Evolutionary conservation across 2,888 invertebrate species (phyloP).

Genomic region (Aphodius sticticus): DNA sequence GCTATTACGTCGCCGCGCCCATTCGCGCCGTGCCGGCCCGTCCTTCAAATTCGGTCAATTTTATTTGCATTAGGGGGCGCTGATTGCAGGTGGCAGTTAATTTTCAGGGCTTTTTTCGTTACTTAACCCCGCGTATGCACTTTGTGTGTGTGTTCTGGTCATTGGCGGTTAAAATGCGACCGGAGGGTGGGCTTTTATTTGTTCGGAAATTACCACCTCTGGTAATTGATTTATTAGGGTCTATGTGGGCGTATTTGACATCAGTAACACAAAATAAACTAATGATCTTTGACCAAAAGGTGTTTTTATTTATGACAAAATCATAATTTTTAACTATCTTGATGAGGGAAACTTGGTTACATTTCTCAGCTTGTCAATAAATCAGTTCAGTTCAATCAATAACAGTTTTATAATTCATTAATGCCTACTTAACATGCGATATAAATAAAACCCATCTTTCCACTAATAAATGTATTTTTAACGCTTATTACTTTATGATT

Average conservation of each 20-base stretch:
- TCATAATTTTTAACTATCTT: too few relatives aligned
- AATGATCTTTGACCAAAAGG: too few relatives aligned
- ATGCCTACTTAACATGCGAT: too few relatives aligned
- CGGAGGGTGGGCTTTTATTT: not conserved
- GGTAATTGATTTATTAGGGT: slow-evolving; percentile 4
- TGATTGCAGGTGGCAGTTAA: slow-evolving; percentile 23
- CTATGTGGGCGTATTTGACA: not conserved
- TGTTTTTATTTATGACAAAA: too few relatives aligned
- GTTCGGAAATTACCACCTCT: not conserved
- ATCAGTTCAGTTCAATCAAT: too few relatives aligned
- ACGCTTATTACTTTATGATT: not conserved
- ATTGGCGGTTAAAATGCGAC: not conserved
- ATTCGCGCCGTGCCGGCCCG: slow-evolving; percentile 12
- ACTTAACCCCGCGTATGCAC: slow-evolving; percentile 28
- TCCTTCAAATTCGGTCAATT: slow-evolving; percentile 36
- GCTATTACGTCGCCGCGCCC: slow-evolving; percentile 22
- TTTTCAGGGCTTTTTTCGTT: slow-evolving; percentile 19
- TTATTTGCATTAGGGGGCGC: slow-evolving; percentile 41
- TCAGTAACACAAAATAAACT: not conserved
- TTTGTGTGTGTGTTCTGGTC: not conserved
- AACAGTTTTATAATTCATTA: too few relatives aligned
- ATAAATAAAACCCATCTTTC: too few relatives aligned
- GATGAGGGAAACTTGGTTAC: too few relatives aligned
- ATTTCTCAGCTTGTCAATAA: too few relatives aligned
- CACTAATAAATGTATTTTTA: not conserved